Evolutionary conservation across 2,113 vertebrate genomes (phyloP).

Genomic region (Sus scrofa): DNA sequence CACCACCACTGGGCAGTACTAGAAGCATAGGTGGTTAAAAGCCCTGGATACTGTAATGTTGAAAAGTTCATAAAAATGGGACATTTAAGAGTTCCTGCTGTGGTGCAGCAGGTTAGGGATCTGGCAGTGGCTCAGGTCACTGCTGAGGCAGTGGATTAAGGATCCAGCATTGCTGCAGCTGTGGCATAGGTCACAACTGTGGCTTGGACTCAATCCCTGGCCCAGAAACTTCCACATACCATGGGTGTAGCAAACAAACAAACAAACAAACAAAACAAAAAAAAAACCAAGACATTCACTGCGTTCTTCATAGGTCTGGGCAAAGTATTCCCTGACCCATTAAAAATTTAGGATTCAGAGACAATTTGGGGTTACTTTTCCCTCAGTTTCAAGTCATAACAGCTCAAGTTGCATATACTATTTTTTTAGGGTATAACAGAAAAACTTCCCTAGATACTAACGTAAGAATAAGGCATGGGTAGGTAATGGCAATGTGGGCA

Average conservation of each 20-base stretch:
- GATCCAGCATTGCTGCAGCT: no score
- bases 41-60: rapidly evolving
- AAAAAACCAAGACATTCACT: neutral
- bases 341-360: neutral
- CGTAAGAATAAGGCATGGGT: neutral
- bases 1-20: no score
- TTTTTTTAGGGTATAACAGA: neutral
- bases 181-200: no score
- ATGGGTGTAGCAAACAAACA: no score
- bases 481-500: no score
- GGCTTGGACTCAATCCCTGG: no score
- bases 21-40: neutral
- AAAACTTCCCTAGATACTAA: neutral
- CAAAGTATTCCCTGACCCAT: neutral
- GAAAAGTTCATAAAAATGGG: neutral
- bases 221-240: no score
- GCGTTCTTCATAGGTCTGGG: neutral
- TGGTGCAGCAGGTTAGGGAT: no score
- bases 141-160: no score
- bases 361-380: neutral
- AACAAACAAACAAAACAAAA: no score
- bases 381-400: neutral
- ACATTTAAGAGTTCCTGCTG: neutral
- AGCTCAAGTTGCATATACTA: neutral
- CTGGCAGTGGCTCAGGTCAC: no score